Conservation (phyloP, 2,113 vertebrate species). For the Greenwoodochromis staneri region DNA sequence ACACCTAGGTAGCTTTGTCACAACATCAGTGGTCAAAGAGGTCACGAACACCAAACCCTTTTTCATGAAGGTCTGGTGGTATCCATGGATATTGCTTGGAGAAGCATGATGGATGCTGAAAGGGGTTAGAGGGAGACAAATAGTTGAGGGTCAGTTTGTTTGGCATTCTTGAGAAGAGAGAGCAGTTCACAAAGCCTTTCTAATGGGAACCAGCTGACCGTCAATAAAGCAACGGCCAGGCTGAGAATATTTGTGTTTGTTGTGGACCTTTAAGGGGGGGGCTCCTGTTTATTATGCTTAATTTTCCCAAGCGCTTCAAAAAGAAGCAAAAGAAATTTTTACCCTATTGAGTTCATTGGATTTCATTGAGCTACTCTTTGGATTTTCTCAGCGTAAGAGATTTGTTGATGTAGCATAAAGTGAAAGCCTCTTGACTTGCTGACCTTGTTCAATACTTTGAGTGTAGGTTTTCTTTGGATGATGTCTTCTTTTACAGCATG, state of each 20-base stretch:
- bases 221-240: conserved; percentile 49
- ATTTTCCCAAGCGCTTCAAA: conserved; percentile 38
- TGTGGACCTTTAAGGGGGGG: conserved; percentile 32
- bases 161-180: conserved; percentile 64
- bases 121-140: conserved; percentile 47
- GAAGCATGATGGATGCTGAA: conserved; percentile 2
- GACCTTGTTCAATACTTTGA: neutral
- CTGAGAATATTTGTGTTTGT: conserved; percentile 60
- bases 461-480: neutral
- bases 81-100: conserved; percentile 29
- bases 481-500: neutral
- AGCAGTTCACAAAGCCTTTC: conserved; percentile 65
- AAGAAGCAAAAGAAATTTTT: conserved; percentile 15
- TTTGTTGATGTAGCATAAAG: neutral
- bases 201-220: conserved; percentile 69
- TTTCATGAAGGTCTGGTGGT: conserved; percentile 4
- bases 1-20: neutral
- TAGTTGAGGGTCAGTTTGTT: conserved; percentile 54
- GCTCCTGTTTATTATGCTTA: conserved; percentile 64
- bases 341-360: neutral
- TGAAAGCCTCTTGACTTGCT: neutral
- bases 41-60: neutral
- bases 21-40: neutral
- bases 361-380: neutral
- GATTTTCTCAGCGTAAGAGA: conserved; percentile 42